Conservation (phyloP, 2,888 invertebrate genomes). For the Priocnemis perturbator region DNA sequence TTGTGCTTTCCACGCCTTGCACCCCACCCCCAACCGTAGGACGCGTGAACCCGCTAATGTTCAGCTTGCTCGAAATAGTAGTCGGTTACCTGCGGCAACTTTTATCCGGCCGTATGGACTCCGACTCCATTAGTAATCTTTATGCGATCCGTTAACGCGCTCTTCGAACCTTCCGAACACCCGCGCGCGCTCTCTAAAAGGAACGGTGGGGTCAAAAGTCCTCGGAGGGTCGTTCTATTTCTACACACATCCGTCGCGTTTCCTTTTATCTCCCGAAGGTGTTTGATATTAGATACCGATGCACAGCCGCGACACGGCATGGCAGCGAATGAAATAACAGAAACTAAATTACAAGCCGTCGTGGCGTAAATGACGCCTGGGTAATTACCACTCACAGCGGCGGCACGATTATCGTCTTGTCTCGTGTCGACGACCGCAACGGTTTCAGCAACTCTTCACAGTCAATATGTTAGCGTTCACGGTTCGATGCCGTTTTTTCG, state of each 20-base stretch:
- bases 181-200: not conserved
- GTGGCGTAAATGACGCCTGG: too few species aligned
- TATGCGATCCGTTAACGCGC: constrained; percentile 54
- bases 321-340: too few species aligned
- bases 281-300: too few species aligned
- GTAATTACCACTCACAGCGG: too few species aligned
- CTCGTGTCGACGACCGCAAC: too few species aligned
- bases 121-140: constrained; percentile 59
- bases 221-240: constrained; percentile 35
- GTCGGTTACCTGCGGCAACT: constrained; percentile 28
- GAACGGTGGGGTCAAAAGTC: constrained; percentile 33
- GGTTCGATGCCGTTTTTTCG: too few species aligned
- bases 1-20: not conserved
- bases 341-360: too few species aligned
- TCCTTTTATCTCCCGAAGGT: not conserved
- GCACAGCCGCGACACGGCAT: too few species aligned
- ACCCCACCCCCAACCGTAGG: constrained; percentile 14
- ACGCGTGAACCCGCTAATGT: constrained; percentile 5
- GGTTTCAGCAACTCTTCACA: too few species aligned
- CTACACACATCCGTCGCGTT: not conserved
- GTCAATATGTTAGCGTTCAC: too few species aligned
- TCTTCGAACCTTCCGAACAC: too few species aligned
- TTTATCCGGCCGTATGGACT: constrained; percentile 51
- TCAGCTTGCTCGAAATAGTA: not conserved
- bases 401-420: too few species aligned